Evolutionary conservation across 2,797 vertebrate genomes (phyloP), one percentile per base, ranked within the genome.

Genomic region (Poecile montanus): DNA sequence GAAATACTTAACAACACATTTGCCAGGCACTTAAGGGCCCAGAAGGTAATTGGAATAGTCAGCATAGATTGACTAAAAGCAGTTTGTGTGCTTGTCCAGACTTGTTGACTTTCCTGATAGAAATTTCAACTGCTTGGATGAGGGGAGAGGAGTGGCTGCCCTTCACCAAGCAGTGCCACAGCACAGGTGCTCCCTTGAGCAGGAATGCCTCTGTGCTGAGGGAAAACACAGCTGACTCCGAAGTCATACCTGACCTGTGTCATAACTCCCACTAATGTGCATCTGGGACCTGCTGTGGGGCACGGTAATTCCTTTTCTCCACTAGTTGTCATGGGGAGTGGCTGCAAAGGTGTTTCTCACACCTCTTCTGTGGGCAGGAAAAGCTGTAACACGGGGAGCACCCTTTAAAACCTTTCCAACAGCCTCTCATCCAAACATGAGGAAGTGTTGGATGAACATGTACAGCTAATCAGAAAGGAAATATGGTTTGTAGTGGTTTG

Each of bases 291-390:
- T 95, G 20, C 51, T 91, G 23, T 56, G 71, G 17, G 8, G 9
- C 34, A 34, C n/a, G 50, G 56, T 61, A n/a, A n/a, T 66, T 81
- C 44, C 36, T 92, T 16, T 89, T 85, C 40, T 81, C 62, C 36
- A 18, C 20, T 40, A 16, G 25, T 5, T 86, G 23, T 60, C n/a
- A 13, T 22, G 13, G 77, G 83, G 86, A 91, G 66, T 82, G 94
- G 48, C 77, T 87, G 47, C 40, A 78, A 48, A 92, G 63, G 20
- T 79, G 76, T 93, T 95, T 82, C 66, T 92, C 62, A 92, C 25
- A 45, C 51, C 44, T 51, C 3, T 47, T 91, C 60, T 66, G 51
- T 73, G 84, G 86, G 44, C 36, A 73, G 62, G 63, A 85, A 60
- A 82, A 62, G 57, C 48, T 89, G n/a, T 68, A 70, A 76, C 47